Base-by-base conservation (phyloP, 2,888 invertebrate genomes). In the Ophion obscuratus region DNA sequence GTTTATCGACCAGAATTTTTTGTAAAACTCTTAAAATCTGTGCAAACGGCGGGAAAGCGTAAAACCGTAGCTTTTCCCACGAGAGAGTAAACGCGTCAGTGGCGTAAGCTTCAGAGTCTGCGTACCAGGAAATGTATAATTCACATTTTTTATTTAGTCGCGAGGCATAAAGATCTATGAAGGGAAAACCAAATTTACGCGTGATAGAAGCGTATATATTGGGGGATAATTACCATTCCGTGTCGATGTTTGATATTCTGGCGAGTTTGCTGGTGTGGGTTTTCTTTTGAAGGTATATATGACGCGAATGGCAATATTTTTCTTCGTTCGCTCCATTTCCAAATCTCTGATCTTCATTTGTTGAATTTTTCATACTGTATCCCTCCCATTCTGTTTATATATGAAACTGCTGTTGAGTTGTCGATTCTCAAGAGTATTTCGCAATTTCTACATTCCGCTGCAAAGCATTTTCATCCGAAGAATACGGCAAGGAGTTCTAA, bases 261-360 rank as follows among this genome's bases (percentile, higher is more conserved):
- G 90, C 91, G 83, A 91, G 90, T 20, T 40, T 77, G 62, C 68
- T n/a, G n/a, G n/a, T n/a, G n/a, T n/a, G n/a, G n/a, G 74, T 92
- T 93, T 14, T 91, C 89, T 67, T 87, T 76, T 1, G 92, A 91
- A 24, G 89, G 88, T 6, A 93, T 89, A 67, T 92, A 93, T 1
- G 92, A 92, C 0, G 91, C 91, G 67, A 90, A 91, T 9, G 92
- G 59, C 87, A 79, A 88, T 27, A 88, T 74, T 44, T 88, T 77
- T 9, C 84, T 61, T 10, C 31, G 20, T 73, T 83, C 77, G 44
- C 82, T 64, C 77, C 81, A 86, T 27, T 79, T 64, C 81, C 81
- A 86, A 59, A 86, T 77, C 40, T 83, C 67, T 27, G 74, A 20
- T 11, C 81, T 31, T 53, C 87, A 84, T 62, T 53, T 64, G 24